Evolutionary conservation across 2,113 vertebrate species (phyloP), one percentile per base, ranked within the genome.

Genomic region (Elanoides forficatus): DNA sequence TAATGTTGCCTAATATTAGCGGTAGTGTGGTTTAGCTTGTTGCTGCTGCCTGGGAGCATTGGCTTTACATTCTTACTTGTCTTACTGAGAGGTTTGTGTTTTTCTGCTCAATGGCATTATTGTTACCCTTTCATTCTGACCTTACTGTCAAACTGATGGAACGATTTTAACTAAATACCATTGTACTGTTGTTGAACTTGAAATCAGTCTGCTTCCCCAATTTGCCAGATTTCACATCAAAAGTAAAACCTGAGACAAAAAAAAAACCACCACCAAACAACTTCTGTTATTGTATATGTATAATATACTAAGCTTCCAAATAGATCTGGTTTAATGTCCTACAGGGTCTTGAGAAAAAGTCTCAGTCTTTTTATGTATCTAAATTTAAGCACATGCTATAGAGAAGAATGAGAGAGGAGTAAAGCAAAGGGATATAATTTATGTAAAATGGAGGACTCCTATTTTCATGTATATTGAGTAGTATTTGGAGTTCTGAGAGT

Each of bases 1-100:
- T 29, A 7, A 16, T 7, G 42, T 22, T 60, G 14, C 40, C 45
- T 42, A 1, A 3, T 15, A 4, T 4, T 30, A 30, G 47, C 15
- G 10, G 53, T 2, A 17, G 50, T 4, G 2, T 32, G 62, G 17
- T 2, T 22, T 27, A 40, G 56, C 63, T 43, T 13, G 1, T 10
- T 29, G 75, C 16, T 30, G 92, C 86, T 71, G 62, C 52, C 86
- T 19, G 22, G 22, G 17, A 40, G 15, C 8, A 0, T 5, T 55
- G 90, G 13, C 25, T 55, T 38, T 6, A 2, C 15, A 0, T 10
- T 45, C 26, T 1, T 3, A 1, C 18, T 38, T 30, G 9, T 14
- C 50, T 40, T 18, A 1, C 40, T 3, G 26, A 13, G 40, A 34
- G 67, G 32, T n/a, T 55, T 30, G 13, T 10, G 32, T 3, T 11